Evolutionary conservation across 30 jellyfish, hydroid and myxozoan species (phyloP).

Genomic region (Mastigias papua): DNA sequence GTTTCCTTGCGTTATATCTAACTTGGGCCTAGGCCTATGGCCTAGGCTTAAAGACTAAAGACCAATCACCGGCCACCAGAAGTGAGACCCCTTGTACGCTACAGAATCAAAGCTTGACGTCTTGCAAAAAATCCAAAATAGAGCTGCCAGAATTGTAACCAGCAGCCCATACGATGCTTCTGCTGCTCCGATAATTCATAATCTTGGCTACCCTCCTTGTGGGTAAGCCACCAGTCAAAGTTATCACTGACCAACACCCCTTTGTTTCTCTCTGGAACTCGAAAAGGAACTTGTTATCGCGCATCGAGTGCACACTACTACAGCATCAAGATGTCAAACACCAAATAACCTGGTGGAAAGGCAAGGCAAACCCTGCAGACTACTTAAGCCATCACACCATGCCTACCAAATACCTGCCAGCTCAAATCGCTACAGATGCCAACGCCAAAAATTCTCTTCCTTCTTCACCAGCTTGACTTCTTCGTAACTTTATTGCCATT

Average conservation of each 20-base stretch:
- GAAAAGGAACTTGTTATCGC: not conserved
- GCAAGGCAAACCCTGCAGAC: constrained; percentile 33
- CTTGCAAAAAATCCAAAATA: too few relatives aligned
- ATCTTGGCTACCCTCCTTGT: too few relatives aligned
- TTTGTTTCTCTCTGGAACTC: constrained; percentile 5
- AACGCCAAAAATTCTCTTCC: not conserved
- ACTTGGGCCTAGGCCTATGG: too few relatives aligned
- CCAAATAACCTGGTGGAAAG: constrained; percentile 22
- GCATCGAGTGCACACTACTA: not conserved
- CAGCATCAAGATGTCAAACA: constrained; percentile 20
- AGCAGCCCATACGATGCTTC: too few relatives aligned
- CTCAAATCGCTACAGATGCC: not conserved
- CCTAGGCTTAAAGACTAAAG: too few relatives aligned
- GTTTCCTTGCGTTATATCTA: too few relatives aligned
- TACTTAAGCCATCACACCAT: constrained; percentile 21
- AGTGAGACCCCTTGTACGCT: too few relatives aligned
- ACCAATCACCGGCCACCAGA: too few relatives aligned
- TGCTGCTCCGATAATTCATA: too few relatives aligned
- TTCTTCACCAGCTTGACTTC: constrained; percentile 45
- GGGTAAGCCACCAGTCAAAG: constrained; percentile 12
- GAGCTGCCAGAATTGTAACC: too few relatives aligned
- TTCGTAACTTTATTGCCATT: too few relatives aligned
- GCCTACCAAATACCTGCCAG: constrained; percentile 1
- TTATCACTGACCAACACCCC: constrained; percentile 17
- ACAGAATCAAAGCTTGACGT: too few relatives aligned